Conservation (phyloP, 2,888 invertebrate species). For the Acleris cristana region DNA sequence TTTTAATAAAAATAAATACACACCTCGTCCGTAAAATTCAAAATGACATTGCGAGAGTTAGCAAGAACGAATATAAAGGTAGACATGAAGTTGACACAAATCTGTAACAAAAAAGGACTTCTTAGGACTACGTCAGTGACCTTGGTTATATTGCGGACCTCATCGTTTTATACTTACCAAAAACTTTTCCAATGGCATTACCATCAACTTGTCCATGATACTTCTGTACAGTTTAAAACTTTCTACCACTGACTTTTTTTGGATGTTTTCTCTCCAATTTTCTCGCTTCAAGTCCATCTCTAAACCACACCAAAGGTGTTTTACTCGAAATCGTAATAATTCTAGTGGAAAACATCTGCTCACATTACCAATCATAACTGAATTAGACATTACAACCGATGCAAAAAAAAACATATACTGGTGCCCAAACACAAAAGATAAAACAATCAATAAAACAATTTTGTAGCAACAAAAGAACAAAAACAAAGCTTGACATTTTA, state of each 20-base stretch:
- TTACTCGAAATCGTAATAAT: neutral
- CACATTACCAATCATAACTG: neutral
- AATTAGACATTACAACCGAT: neutral
- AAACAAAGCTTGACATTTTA: neutral
- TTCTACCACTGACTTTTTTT: neutral
- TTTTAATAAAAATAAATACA: too few species aligned
- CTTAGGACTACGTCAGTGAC: rapidly evolving
- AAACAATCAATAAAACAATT: too few species aligned
- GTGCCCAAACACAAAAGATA: neutral
- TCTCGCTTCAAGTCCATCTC: neutral
- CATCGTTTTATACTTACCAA: neutral
- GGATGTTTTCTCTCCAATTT: neutral
- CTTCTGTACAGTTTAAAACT: neutral
- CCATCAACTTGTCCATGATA: neutral
- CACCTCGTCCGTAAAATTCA: too few species aligned
- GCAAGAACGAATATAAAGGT: too few species aligned
- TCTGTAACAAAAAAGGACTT: too few species aligned
- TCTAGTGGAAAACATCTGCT: neutral
- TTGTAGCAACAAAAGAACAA: neutral
- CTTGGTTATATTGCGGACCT: rapidly evolving
- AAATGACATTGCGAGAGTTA: too few species aligned
- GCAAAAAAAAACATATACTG: neutral
- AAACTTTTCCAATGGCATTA: neutral
- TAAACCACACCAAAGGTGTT: neutral
- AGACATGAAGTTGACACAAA: too few species aligned